Percentiles rank a stretch among this genome's conserved stretches.
These are phyloP conservation scores for Drosophila limbata DNA, from an alignment of 2,888 invertebrate species.

Conservation along the genomic window DNA sequence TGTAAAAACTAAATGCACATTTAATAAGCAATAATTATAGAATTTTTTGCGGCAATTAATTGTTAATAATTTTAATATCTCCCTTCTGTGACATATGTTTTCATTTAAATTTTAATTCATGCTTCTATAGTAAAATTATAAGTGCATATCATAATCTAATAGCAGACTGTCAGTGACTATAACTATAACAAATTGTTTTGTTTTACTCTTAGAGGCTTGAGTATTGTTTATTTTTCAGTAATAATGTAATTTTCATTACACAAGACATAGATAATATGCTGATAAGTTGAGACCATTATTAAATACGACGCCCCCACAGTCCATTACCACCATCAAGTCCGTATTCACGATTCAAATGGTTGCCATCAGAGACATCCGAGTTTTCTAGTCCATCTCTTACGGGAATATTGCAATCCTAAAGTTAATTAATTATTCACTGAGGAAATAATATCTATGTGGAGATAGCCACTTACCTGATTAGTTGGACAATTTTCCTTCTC, in stretches of 20 bases:
- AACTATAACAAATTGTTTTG: background rate
- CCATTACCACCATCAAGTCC: background rate
- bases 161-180: too few relatives aligned
- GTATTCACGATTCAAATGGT: background rate
- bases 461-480: background rate
- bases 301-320: constrained; percentile 33
- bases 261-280: background rate
- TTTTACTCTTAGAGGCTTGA: background rate
- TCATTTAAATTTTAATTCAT: too few relatives aligned
- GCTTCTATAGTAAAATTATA: too few relatives aligned
- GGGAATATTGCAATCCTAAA: background rate
- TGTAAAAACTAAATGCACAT: background rate
- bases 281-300: background rate
- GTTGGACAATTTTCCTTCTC: background rate
- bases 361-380: background rate
- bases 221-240: background rate
- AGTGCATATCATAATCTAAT: too few relatives aligned
- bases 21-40: background rate
- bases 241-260: background rate
- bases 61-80: background rate
- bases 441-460: background rate
- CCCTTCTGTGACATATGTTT: background rate
- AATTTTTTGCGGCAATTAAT: background rate
- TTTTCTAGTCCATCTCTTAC: background rate
- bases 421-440: too few relatives aligned